phyloP scores from a whole-genome alignment of 2,797 vertebrate species.

The Lateolabrax maculatus region DNA sequence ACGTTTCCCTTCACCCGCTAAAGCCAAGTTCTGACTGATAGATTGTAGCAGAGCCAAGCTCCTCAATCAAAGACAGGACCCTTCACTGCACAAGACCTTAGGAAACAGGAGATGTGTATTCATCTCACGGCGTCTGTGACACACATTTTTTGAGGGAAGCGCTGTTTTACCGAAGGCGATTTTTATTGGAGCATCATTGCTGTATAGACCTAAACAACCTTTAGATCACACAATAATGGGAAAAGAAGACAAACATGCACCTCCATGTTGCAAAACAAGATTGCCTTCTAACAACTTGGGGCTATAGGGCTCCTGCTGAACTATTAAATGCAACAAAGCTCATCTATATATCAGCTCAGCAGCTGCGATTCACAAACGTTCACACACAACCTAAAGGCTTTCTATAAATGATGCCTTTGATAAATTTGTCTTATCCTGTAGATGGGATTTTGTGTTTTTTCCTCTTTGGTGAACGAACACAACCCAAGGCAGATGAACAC shows the following conservation, averaged over 20 bases:
- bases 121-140: conserved; percentile 37
- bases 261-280: conserved; percentile 53
- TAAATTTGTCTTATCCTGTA: conserved; percentile 46
- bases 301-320: conserved; percentile 46
- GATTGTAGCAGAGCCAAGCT: conserved; percentile 35
- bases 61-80: conserved; percentile 67
- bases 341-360: conserved; percentile 66
- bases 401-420: conserved; percentile 59
- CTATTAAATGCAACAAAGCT: conserved; percentile 68
- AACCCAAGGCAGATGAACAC: conserved; percentile 31
- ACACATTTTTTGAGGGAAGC: conserved; percentile 20
- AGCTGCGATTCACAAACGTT: conserved; percentile 50
- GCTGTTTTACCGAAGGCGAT: conserved; percentile 28
- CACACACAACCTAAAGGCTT: conserved; percentile 67
- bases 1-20: conserved; percentile 8
- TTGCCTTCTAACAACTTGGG: conserved; percentile 60
- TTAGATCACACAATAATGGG: conserved; percentile 60
- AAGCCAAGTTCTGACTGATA: conserved; percentile 52
- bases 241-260: conserved; percentile 62
- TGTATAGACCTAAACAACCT: conserved; percentile 65
- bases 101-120: conserved; percentile 54
- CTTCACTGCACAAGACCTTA: conserved; percentile 60
- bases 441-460: conserved; percentile 42
- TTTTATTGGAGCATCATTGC: conserved; percentile 41
- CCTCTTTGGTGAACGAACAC: conserved; percentile 14